These are phyloP conservation scores for Cataglyphis rosenhaueri DNA, from an alignment of 2,888 invertebrate species.

Conservation along the genomic window DNA sequence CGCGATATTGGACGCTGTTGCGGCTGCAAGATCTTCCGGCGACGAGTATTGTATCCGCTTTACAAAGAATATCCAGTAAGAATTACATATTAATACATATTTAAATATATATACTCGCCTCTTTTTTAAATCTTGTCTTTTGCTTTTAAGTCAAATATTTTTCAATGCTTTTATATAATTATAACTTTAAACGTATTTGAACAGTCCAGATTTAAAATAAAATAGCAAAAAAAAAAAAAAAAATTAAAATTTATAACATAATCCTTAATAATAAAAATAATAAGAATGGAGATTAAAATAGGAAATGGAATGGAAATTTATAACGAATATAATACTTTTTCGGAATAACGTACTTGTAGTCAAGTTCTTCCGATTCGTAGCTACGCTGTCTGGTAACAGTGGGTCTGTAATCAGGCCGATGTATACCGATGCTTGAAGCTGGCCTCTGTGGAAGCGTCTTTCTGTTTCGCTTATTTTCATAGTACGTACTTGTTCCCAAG, in stretches of 20 bases:
- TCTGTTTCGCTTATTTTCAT: slow-evolving; percentile 83
- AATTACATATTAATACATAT: neutral
- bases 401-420: slow-evolving; percentile 81
- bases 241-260: neutral
- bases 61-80: slow-evolving; percentile 12
- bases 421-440: slow-evolving; percentile 82
- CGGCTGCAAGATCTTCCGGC: slow-evolving; percentile 79
- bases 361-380: slow-evolving; percentile 83
- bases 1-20: slow-evolving; percentile 81
- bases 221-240: neutral
- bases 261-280: too few species aligned
- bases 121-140: neutral
- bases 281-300: neutral
- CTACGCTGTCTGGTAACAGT: slow-evolving; percentile 82
- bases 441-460: slow-evolving; percentile 84
- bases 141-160: neutral
- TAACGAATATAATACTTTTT: neutral
- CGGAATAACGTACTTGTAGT: slow-evolving; percentile 77
- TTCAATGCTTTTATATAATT: neutral
- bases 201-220: neutral
- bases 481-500: slow-evolving; percentile 78
- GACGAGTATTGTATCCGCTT: slow-evolving; percentile 76
- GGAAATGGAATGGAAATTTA: neutral
- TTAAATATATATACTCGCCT: neutral
- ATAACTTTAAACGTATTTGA: neutral